Evolutionary conservation across 2,797 vertebrate species (phyloP).

Genomic region (Acropternis orthonyx): DNA sequence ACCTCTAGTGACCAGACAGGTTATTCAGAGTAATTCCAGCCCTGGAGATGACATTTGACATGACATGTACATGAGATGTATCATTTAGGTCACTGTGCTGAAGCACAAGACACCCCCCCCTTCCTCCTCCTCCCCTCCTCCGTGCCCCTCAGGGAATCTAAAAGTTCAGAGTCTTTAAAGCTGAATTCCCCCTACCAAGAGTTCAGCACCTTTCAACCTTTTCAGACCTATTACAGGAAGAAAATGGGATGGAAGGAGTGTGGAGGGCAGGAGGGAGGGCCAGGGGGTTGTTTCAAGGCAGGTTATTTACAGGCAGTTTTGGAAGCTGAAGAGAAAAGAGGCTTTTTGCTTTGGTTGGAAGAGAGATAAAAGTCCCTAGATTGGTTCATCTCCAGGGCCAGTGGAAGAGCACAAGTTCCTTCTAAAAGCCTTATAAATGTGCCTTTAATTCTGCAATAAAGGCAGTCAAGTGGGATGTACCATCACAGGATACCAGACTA

Average conservation of each 20-base stretch:
- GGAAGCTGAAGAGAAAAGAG: not conserved
- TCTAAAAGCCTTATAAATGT: not conserved
- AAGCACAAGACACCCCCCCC: not conserved
- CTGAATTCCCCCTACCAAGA: slow-evolving; percentile 35
- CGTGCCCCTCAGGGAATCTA: slow-evolving; percentile 25
- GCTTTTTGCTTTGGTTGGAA: not conserved
- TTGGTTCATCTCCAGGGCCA: not conserved
- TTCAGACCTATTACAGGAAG: slow-evolving; percentile 65
- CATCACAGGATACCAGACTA: not conserved
- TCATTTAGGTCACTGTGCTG: slow-evolving; percentile 61
- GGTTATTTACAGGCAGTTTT: not conserved
- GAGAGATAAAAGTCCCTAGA: not conserved
- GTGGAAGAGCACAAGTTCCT: not conserved
- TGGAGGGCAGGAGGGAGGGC: not conserved
- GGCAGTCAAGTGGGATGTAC: not conserved
- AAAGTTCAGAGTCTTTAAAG: slow-evolving; percentile 63
- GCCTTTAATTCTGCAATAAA: not conserved
- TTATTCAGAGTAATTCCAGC: slow-evolving; percentile 42
- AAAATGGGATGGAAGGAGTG: not conserved
- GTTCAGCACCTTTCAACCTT: slow-evolving; percentile 80
- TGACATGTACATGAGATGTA: slow-evolving; percentile 61
- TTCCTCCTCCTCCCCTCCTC: slow-evolving; percentile 21
- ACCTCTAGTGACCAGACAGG: slow-evolving; percentile 54
- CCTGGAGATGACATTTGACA: slow-evolving; percentile 60
- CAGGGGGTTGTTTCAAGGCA: not conserved